Conservation (phyloP, 1,140 invertebrate species). For the Pseudomyrmex dendroicus region DNA sequence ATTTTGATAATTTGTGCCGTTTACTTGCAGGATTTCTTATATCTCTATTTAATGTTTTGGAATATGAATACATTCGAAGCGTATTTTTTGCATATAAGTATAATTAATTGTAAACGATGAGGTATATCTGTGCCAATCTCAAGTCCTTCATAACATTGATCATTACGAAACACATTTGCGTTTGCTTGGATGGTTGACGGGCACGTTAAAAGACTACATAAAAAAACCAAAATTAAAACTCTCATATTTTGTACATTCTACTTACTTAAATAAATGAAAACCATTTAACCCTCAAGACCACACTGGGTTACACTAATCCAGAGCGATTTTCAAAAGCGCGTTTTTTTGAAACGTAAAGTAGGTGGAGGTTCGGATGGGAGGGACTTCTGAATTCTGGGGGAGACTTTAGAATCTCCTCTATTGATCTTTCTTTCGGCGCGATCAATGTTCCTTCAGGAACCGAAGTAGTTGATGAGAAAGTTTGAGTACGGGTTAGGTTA, state of each 20-base stretch:
- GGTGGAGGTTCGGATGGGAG: no score
- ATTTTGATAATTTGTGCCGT: slow-evolving; percentile 6
- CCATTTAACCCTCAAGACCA: no score
- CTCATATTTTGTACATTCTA: background rate
- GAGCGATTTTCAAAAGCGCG: no score
- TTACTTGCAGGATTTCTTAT: background rate
- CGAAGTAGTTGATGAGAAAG: no score
- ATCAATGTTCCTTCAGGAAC: no score
- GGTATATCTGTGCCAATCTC: slow-evolving; percentile 5
- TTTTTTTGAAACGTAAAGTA: no score
- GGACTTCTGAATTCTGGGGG: no score
- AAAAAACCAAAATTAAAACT: background rate
- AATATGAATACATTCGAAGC: background rate
- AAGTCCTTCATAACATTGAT: background rate
- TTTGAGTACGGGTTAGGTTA: no score
- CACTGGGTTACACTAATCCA: no score
- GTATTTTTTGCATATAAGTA: background rate
- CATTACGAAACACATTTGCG: background rate
- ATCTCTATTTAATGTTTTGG: slow-evolving; percentile 7
- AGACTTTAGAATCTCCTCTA: no score
- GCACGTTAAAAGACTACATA: no score
- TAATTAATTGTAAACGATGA: slow-evolving; percentile 3
- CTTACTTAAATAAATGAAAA: background rate
- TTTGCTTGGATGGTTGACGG: background rate
- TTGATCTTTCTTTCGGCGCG: no score